Evolutionary conservation across 2,888 invertebrate species (phyloP), one percentile per base, ranked within the genome.

Genomic region (Monochamus alternatus): DNA sequence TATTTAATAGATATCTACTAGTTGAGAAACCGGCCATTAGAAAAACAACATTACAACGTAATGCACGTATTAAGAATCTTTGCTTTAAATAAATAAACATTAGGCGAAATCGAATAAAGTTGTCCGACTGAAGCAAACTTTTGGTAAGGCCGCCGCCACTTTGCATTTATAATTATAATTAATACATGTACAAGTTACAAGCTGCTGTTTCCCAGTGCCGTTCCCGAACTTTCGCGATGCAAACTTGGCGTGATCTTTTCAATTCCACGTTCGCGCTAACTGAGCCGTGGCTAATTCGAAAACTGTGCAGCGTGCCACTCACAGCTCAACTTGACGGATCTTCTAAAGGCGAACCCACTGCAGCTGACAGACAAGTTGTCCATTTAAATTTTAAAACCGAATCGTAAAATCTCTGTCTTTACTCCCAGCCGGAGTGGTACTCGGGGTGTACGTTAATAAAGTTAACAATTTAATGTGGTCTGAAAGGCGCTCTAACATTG

Each of bases 181-280:
- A 38, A 67, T 67, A 67, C 52, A 67, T 67, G 38, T 55, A 67
- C 63, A 72, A 72, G 60, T 72, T 64, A 58, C 71, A 64, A 64
- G 63, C 65, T 67, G 68, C 58, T 58, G 68, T 66, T 69, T 78
- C 72, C 73, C 67, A 76, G 59, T 69, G 78, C 80, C 73, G 78
- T 78, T 79, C 74, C 75, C 70, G 76, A 82, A 80, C 77, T 82
- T 83, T 80, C 72, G 74, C 75, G 77, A 83, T 77, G 78, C 80
- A 81, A 83, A 81, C 81, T 81, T 80, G 78, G 79, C 75, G 78
- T 79, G 81, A 80, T 83, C 81, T 83, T 82, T 82, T 78, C 79
- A 77, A 76, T 80, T 80, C 73, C 73, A 78, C 79, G 76, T 77
- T 77, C 79, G 78, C 71, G 76, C 68, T 78, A 75, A 63, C 79